phyloP scores from a whole-genome alignment of 1,140 invertebrate species.

The Camponotus floridanus region DNA sequence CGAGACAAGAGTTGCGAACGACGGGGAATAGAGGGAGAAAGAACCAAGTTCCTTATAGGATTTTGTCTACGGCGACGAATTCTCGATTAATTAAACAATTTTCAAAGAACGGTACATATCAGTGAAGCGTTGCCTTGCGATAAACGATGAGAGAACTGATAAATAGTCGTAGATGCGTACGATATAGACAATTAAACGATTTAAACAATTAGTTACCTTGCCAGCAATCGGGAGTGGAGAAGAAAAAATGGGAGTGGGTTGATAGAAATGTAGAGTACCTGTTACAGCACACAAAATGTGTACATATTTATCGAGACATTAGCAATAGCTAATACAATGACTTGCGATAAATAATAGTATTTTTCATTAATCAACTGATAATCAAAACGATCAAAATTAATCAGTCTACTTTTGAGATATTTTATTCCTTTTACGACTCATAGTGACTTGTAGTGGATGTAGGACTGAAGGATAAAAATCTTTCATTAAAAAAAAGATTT shows the following conservation, averaged over 20 bases:
- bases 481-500: not conserved
- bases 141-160: constrained; percentile 44
- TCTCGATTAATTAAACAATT: constrained; percentile 56
- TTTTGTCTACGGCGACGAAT: constrained; percentile 52
- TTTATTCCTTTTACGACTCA: not conserved
- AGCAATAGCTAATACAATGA: constrained; percentile 62
- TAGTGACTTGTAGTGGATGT: not conserved
- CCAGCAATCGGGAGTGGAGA: constrained; percentile 43
- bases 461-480: not conserved
- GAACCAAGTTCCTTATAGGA: constrained; percentile 51
- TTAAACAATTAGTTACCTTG: constrained; percentile 61
- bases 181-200: constrained; percentile 56
- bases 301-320: constrained; percentile 60
- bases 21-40: not conserved
- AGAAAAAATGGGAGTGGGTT: not conserved
- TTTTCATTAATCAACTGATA: constrained; percentile 13
- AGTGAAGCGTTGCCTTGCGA: constrained; percentile 71
- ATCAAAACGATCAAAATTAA: constrained; percentile 21
- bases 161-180: constrained; percentile 55
- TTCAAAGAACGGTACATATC: constrained; percentile 75
- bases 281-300: constrained; percentile 70
- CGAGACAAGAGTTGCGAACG: constrained; percentile 32
- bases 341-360: constrained; percentile 55
- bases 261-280: constrained; percentile 71
- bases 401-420: not conserved